phyloP scores from a whole-genome alignment of 2,888 invertebrate genomes.

The Meloe dianella region DNA sequence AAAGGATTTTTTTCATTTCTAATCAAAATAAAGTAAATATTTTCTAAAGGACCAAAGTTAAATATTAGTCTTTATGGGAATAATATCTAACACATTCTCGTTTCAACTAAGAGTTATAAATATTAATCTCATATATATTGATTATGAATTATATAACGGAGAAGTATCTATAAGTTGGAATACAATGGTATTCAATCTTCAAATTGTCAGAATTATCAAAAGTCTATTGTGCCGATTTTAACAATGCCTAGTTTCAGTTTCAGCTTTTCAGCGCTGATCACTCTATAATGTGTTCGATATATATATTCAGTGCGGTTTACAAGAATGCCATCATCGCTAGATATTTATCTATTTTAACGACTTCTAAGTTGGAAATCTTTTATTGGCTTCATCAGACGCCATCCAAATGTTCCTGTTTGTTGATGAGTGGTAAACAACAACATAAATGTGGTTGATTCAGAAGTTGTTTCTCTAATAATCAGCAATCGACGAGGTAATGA shows the following conservation, averaged over 20 bases:
- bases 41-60: slow-evolving; percentile 16
- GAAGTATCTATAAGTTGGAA: not conserved
- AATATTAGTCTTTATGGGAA: slow-evolving; percentile 21
- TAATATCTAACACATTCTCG: slow-evolving; percentile 19
- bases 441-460: too few relatives aligned
- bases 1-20: slow-evolving; percentile 11
- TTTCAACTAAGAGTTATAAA: slow-evolving; percentile 20
- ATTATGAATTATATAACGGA: not conserved
- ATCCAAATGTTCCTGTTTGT: too few relatives aligned
- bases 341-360: not conserved
- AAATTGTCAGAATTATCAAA: not conserved
- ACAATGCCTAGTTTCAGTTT: not conserved
- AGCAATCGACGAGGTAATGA: too few relatives aligned
- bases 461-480: too few relatives aligned
- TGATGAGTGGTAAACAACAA: too few relatives aligned
- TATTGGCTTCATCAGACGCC: too few relatives aligned
- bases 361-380: too few relatives aligned
- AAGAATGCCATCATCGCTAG: not conserved
- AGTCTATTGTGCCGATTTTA: not conserved
- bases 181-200: not conserved
- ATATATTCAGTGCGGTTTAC: not conserved
- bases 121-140: slow-evolving; percentile 20
- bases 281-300: not conserved
- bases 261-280: not conserved
- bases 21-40: slow-evolving; percentile 25